These are phyloP conservation scores for Ariopsis seemanni DNA, from an alignment of 2,113 vertebrate species.

Conservation along the genomic window DNA sequence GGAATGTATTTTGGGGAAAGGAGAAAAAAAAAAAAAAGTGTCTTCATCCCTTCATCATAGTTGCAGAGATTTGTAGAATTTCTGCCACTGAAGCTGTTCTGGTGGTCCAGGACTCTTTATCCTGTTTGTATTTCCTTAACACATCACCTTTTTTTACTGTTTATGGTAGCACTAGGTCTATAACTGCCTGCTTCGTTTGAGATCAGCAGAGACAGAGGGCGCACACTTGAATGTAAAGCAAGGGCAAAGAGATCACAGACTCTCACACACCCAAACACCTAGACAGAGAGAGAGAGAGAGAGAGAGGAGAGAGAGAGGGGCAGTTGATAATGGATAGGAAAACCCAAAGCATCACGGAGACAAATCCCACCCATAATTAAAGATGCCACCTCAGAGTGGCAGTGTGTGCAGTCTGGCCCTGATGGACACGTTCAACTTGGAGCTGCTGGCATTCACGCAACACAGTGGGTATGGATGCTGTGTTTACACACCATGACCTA, in stretches of 20 bases:
- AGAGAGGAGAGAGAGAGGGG: background rate
- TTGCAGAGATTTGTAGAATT: background rate
- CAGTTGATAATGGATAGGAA: background rate
- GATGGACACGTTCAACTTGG: background rate
- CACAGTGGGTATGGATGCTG: background rate
- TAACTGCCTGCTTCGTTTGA: background rate
- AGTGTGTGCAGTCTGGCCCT: conserved; percentile 4
- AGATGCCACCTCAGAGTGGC: conserved; percentile 11
- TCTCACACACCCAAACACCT: conserved; percentile 13
- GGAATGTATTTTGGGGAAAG: background rate
- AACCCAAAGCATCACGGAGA: background rate
- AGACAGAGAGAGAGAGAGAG: conserved; percentile 1
- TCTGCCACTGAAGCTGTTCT: background rate
- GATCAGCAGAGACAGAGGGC: background rate
- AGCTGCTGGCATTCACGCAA: background rate
- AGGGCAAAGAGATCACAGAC: conserved; percentile 17
- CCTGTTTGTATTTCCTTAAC: background rate
- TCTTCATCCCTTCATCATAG: background rate
- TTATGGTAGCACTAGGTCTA: background rate
- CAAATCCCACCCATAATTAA: conserved; percentile 20
- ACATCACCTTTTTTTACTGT: too few relatives aligned
- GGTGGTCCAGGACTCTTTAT: background rate
- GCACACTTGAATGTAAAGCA: background rate
- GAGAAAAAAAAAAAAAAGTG: background rate
- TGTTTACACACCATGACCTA: background rate